A percentile compares a stretch with the other conserved stretches of the same genome.
These are phyloP conservation scores for Smithornis capensis DNA, from an alignment of 2,113 vertebrate genomes.

Conservation along the genomic window DNA sequence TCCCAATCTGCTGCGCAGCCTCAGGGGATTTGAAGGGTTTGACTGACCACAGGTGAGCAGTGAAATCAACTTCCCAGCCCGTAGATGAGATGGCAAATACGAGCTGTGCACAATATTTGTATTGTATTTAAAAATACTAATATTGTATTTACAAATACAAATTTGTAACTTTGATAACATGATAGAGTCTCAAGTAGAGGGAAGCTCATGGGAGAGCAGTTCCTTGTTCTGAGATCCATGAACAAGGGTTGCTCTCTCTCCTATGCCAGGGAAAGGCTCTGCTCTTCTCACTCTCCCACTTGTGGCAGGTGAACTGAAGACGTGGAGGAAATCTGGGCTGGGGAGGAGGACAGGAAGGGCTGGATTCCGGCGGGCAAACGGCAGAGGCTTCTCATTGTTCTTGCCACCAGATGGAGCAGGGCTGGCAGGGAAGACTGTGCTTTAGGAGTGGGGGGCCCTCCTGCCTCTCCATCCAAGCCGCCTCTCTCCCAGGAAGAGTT, in stretches of 20 bases:
- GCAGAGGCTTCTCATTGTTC: neutral
- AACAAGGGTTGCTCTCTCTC: neutral
- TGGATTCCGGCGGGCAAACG: neutral
- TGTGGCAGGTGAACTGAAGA: neutral
- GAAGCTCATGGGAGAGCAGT: neutral
- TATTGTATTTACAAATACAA: no score
- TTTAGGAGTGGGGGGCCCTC: neutral
- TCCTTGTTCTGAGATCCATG: neutral
- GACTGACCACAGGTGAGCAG: neutral
- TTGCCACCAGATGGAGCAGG: constrained; percentile 56
- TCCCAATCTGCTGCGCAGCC: neutral
- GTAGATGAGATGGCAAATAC: neutral
- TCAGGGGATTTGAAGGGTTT: neutral
- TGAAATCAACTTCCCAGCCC: neutral
- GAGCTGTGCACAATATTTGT: no score
- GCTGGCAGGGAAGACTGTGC: neutral
- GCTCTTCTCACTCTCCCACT: neutral
- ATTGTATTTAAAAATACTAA: no score
- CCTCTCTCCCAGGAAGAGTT: neutral
- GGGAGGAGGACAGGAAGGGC: neutral
- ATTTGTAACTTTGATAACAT: neutral
- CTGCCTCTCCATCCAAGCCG: neutral
- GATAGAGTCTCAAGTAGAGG: neutral
- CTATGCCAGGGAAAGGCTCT: neutral
- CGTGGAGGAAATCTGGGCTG: neutral